These are phyloP conservation scores for Agriopis leucophaearia DNA, from an alignment of 2,888 invertebrate genomes.

Conservation along the genomic window DNA sequence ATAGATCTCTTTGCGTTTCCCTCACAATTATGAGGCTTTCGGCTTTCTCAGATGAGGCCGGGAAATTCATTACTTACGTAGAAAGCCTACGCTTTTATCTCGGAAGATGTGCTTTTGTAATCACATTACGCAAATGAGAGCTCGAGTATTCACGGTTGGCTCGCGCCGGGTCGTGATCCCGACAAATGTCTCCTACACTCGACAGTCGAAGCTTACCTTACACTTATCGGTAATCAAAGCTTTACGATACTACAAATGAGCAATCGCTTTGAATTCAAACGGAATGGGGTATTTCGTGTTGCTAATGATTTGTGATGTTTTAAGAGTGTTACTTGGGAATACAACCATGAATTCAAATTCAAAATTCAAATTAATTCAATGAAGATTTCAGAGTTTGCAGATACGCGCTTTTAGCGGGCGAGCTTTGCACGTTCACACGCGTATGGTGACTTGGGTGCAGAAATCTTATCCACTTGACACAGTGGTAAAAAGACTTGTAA, in stretches of 20 bases:
- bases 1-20: conserved; percentile 50
- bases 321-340: background rate
- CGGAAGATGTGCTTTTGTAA: conserved; percentile 85
- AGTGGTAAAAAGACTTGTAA: background rate
- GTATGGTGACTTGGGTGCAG: background rate
- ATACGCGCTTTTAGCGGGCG: background rate
- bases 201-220: conserved; percentile 66
- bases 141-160: conserved; percentile 79
- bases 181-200: conserved; percentile 76
- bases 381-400: background rate
- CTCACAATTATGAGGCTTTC: conserved; percentile 71
- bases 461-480: background rate
- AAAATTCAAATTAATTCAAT: no score
- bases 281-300: conserved; percentile 21
- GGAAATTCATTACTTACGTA: conserved; percentile 83
- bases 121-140: conserved; percentile 85
- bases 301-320: conserved; percentile 18
- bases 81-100: conserved; percentile 82
- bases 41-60: conserved; percentile 68
- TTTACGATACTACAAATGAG: conserved; percentile 35
- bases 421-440: background rate
- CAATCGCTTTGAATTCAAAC: conserved; percentile 27
- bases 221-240: conserved; percentile 58
- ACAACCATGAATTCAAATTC: no score
- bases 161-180: conserved; percentile 80